Evolutionary conservation across 64 coral and sea anemone genomes (phyloP).

Genomic region (Porites lutea): DNA sequence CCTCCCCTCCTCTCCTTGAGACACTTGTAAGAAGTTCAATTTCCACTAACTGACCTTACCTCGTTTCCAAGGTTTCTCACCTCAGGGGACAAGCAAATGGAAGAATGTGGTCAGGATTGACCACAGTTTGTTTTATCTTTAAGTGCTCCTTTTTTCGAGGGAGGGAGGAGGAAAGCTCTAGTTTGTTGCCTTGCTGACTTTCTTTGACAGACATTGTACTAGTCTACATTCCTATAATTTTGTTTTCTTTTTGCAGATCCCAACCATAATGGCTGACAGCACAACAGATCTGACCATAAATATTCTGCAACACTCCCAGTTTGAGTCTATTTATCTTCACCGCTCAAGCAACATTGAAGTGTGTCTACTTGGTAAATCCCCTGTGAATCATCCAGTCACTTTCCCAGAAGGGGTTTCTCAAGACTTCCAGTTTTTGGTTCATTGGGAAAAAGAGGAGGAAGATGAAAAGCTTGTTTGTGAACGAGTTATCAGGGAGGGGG

Average conservation of each 20-base stretch:
- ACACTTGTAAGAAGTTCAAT: too few species aligned
- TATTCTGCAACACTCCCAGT: conserved; percentile 59
- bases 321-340: conserved; percentile 78
- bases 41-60: too few species aligned
- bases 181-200: too few species aligned
- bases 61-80: too few species aligned
- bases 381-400: conserved; percentile 58
- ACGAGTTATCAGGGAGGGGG: conserved; percentile 76
- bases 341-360: conserved; percentile 76
- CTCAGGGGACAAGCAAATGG: too few species aligned
- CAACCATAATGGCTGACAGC: conserved; percentile 73
- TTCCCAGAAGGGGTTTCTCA: conserved; percentile 44
- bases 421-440: conserved; percentile 72
- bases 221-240: background rate
- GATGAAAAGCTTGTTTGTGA: conserved; percentile 76
- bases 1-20: too few species aligned
- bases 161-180: too few species aligned
- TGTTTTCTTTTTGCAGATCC: conserved; percentile 60
- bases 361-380: conserved; percentile 46
- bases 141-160: too few species aligned
- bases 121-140: too few species aligned
- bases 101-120: too few species aligned
- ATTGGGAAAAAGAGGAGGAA: conserved; percentile 71
- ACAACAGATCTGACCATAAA: conserved; percentile 70
- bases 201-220: background rate